Conservation (phyloP, 2,113 vertebrate genomes). For the Anguilla japonica region DNA sequence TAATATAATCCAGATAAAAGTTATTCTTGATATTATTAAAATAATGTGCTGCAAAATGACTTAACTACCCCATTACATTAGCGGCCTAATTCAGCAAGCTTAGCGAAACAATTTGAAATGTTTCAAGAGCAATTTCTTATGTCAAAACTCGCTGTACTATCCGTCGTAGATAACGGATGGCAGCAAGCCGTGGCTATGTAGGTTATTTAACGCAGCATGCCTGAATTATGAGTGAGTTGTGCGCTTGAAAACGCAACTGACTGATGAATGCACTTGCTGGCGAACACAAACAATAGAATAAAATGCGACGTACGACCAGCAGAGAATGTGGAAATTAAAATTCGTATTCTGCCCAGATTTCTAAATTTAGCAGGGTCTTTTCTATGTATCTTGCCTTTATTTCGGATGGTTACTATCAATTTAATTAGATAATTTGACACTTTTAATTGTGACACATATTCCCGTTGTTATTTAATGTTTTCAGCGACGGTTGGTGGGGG, state of each 20-base stretch:
- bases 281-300: no score
- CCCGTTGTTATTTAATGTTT: neutral
- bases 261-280: no score
- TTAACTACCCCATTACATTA: no score
- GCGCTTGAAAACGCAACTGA: neutral
- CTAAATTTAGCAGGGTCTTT: neutral
- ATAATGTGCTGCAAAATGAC: neutral
- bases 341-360: neutral
- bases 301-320: neutral
- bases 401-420: neutral
- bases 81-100: neutral
- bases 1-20: no score
- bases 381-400: neutral
- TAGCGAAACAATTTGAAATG: neutral
- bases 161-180: no score
- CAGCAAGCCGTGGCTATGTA: neutral
- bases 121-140: neutral
- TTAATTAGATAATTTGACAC: neutral
- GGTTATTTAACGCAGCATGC: no score
- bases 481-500: slow-evolving; percentile 96
- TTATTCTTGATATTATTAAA: no score
- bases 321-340: neutral
- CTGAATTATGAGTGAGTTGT: neutral
- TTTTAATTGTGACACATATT: neutral
- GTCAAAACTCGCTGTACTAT: no score